Percentiles rank a stretch among this genome's conserved stretches.
These are phyloP conservation scores for Paramisgurnus dabryanus DNA, from an alignment of 2,113 vertebrate genomes.

Conservation along the genomic window DNA sequence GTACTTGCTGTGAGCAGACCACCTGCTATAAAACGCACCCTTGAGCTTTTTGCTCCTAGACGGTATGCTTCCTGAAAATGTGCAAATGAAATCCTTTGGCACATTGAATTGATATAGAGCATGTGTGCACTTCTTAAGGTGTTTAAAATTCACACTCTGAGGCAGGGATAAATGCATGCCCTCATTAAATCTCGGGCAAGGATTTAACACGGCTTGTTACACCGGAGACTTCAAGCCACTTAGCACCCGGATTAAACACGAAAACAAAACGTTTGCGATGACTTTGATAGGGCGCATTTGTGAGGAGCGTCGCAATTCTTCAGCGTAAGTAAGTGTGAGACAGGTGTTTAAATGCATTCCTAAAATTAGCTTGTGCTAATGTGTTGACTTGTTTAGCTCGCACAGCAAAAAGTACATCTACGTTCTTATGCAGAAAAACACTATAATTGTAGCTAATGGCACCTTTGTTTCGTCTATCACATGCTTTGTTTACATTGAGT, in stretches of 20 bases:
- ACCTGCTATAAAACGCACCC: slow-evolving; percentile 1
- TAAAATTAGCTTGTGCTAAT: slow-evolving; percentile 3
- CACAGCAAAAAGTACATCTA: neutral
- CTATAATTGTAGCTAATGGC: too few species aligned
- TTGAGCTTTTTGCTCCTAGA: neutral
- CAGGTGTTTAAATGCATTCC: neutral
- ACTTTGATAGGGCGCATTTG: slow-evolving; percentile 62
- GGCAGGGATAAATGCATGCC: slow-evolving; percentile 63
- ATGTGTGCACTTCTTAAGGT: slow-evolving; percentile 57
- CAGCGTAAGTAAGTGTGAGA: neutral
- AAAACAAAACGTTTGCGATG: slow-evolving; percentile 65
- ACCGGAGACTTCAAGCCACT: slow-evolving; percentile 68
- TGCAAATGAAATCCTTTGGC: slow-evolving; percentile 57
- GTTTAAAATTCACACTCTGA: slow-evolving; percentile 70
- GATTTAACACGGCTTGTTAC: slow-evolving; percentile 61
- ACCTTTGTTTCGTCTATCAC: neutral
- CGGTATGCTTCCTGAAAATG: slow-evolving; percentile 50
- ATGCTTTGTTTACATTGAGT: slow-evolving; percentile 27
- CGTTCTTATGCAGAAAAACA: too few species aligned
- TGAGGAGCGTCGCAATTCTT: slow-evolving; percentile 38
- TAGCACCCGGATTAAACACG: slow-evolving; percentile 72
- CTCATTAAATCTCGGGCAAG: slow-evolving; percentile 65
- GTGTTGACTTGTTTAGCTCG: neutral
- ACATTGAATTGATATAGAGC: slow-evolving; percentile 47
- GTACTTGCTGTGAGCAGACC: neutral